These are phyloP conservation scores for Pyralis farinalis DNA, from an alignment of 2,888 invertebrate genomes.

Conservation along the genomic window DNA sequence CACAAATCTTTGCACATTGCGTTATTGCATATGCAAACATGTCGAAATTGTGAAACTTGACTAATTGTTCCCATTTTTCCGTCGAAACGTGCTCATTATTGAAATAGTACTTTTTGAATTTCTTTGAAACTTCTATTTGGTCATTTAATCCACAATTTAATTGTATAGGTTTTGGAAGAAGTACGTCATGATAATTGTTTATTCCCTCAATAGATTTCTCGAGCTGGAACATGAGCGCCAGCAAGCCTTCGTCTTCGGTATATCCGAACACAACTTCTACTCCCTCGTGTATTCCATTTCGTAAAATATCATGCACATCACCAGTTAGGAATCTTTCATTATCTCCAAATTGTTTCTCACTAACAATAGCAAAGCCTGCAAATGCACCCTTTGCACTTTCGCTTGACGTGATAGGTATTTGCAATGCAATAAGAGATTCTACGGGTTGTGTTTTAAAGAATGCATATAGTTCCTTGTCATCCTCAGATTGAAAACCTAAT, in stretches of 20 bases:
- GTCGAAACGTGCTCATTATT: conserved; percentile 26
- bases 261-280: conserved; percentile 86
- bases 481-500: conserved; percentile 45
- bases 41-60: conserved; percentile 29
- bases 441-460: conserved; percentile 45
- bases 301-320: conserved; percentile 44
- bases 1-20: conserved; percentile 30
- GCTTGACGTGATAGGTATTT: conserved; percentile 28
- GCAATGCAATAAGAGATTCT: conserved; percentile 29
- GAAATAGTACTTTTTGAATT: conserved; percentile 40
- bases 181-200: conserved; percentile 38
- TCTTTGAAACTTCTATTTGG: conserved; percentile 39
- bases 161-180: conserved; percentile 36
- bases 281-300: conserved; percentile 62
- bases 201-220: conserved; percentile 29
- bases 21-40: conserved; percentile 34
- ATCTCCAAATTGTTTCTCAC: conserved; percentile 44
- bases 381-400: conserved; percentile 25
- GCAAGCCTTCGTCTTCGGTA: conserved; percentile 84
- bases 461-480: conserved; percentile 41
- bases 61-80: conserved; percentile 27
- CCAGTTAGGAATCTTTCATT: conserved; percentile 47
- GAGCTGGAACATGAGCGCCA: conserved; percentile 19
- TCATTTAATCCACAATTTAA: conserved; percentile 29
- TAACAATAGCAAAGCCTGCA: conserved; percentile 28